Conservation (phyloP, 2,797 vertebrate genomes). For the Adrianichthys oophorus region DNA sequence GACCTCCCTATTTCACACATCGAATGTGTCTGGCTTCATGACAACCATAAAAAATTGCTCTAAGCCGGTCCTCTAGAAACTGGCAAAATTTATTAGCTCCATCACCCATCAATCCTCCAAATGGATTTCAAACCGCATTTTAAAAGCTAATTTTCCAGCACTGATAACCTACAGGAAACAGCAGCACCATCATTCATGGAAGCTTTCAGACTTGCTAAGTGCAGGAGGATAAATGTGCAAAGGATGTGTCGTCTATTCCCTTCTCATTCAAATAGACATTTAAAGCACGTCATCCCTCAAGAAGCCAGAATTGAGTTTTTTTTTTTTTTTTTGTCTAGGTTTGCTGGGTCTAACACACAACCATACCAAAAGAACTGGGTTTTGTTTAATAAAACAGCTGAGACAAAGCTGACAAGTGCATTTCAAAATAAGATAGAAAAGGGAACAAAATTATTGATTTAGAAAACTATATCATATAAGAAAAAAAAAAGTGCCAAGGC, state of each 20-base stretch:
- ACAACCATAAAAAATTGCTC: constrained; percentile 77
- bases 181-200: constrained; percentile 79
- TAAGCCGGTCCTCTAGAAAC: constrained; percentile 72
- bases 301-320: constrained; percentile 25
- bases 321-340: constrained; percentile 24
- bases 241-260: constrained; percentile 45
- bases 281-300: constrained; percentile 59
- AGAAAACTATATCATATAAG: constrained; percentile 33
- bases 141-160: constrained; percentile 86
- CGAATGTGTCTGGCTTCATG: constrained; percentile 73
- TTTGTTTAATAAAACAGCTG: constrained; percentile 55
- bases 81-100: constrained; percentile 81
- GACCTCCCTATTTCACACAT: constrained; percentile 71
- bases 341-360: constrained; percentile 55
- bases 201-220: constrained; percentile 74
- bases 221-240: constrained; percentile 71
- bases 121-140: constrained; percentile 87
- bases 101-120: constrained; percentile 83
- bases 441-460: constrained; percentile 50
- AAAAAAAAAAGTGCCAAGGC: constrained; percentile 22
- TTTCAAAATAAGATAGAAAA: constrained; percentile 62
- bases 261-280: constrained; percentile 54
- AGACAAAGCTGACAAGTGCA: constrained; percentile 53
- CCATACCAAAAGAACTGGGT: constrained; percentile 47
- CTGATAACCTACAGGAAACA: constrained; percentile 81